Base-by-base conservation (phyloP, 2,113 vertebrate genomes). In the Entomyzon cyanotis region DNA sequence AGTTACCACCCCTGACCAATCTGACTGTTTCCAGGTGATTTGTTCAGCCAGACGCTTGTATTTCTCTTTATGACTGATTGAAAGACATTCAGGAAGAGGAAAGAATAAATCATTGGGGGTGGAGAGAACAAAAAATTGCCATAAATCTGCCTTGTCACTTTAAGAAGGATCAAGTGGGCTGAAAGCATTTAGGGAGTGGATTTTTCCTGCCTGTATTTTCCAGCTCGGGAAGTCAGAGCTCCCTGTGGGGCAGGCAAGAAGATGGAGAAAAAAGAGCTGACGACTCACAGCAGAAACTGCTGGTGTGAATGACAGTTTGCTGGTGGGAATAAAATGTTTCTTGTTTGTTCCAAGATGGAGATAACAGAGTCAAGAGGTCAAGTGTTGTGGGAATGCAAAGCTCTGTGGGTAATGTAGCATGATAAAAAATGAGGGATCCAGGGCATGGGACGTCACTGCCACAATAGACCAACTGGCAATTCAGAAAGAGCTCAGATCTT, bases 281-380 rank as follows among this genome's bases (percentile, higher is more conserved):
- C 86, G 83, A 69, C 87, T 94, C 75, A 12, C 5, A 90, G 94
- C 88, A 97, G 93, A 93, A 94, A 77, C 90, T n/a, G 5, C 78
- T 90, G 93, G 91, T 83, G 93, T 90, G 93, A 96, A 83, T 96
- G 95, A 94, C 95, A 95, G 90, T 82, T 87, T 56, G 87, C 95
- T 97, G 93, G 93, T 94, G 94, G 95, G 93, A 97, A 97, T 95
- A 96, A 96, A 97, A 96, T 95, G 86, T 92, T 96, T 95, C 96
- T 95, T 97, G 92, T 97, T 97, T 97, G 96, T 83, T 96, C 92
- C 93, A 89, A 79, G 95, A 91, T 35, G 75, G 88, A 97, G 97
- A 97, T 97, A 97, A 96, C 91, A n/a, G 88, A 97, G 97, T 97
- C 96, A 97, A 87, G 93, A 93, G 95, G 96, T 97, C 96, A 97